Percentiles rank a stretch among this genome's conserved stretches.
Conservation (phyloP, 2,888 invertebrate species). For the Argyra leucocephala region DNA sequence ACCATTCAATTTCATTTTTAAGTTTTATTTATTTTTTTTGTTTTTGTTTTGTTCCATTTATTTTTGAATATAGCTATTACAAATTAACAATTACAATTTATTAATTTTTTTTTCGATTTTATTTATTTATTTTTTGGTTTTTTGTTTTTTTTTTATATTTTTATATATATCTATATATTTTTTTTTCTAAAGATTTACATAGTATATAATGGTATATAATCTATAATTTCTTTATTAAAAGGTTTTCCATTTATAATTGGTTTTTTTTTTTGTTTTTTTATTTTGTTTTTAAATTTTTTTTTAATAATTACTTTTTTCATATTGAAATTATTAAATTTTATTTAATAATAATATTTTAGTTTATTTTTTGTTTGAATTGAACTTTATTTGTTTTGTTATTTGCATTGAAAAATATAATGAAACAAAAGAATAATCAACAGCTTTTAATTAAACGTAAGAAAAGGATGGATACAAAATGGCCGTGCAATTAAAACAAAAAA, state of each 20-base stretch:
- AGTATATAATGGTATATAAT: background rate
- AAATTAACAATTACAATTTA: slow-evolving; percentile 2
- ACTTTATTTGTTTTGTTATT: background rate
- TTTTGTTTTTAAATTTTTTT: slow-evolving; percentile 1
- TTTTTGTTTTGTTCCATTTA: slow-evolving; percentile 2
- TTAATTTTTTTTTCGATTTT: background rate
- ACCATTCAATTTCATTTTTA: background rate
- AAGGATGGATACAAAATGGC: too few species aligned
- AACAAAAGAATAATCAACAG: too few species aligned
- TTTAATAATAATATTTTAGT: background rate
- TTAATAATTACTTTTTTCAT: background rate
- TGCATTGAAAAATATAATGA: too few species aligned
- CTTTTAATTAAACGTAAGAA: too few species aligned
- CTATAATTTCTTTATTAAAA: background rate
- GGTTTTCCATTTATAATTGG: background rate
- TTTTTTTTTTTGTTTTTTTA: background rate
- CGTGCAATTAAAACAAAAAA: too few species aligned
- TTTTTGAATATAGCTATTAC: background rate
- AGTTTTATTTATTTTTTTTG: background rate
- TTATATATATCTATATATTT: background rate
- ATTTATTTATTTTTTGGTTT: background rate
- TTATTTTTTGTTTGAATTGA: background rate
- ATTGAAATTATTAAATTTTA: slow-evolving; percentile 8
- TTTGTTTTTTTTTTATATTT: background rate
- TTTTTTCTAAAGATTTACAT: background rate